Conservation (phyloP, 1,140 invertebrate species). For the Danaus plexippus region DNA sequence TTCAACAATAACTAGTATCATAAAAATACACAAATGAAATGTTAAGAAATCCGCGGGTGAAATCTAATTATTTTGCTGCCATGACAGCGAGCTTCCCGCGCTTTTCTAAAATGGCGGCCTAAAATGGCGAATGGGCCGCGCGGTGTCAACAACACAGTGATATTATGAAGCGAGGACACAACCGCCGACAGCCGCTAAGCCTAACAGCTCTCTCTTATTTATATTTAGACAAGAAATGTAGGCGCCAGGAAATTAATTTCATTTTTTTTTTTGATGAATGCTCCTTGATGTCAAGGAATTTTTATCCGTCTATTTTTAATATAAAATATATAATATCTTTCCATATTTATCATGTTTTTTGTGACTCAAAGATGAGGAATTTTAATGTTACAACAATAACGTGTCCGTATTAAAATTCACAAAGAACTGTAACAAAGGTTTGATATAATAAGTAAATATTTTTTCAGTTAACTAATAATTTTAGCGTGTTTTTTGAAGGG, state of each 20-base stretch:
- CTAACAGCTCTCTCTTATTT: conserved; percentile 57
- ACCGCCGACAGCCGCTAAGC: conserved; percentile 54
- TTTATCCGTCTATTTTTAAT: background rate
- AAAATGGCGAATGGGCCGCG: conserved; percentile 41
- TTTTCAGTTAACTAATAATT: no score
- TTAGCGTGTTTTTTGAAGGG: conserved; percentile 12
- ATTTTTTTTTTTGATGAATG: conserved; percentile 43
- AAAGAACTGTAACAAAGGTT: no score
- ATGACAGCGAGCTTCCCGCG: conserved; percentile 57
- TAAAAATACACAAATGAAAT: conserved; percentile 61
- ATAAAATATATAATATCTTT: no score
- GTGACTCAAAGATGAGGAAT: no score
- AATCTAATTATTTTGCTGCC: conserved; percentile 65
- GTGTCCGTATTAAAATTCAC: no score
- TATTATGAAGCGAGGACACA: conserved; percentile 54
- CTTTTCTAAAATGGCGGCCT: conserved; percentile 54
- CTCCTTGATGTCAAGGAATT: conserved; percentile 15
- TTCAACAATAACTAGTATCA: conserved; percentile 48
- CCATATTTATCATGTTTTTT: no score
- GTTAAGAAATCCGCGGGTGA: conserved; percentile 43
- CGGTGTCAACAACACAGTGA: conserved; percentile 52
- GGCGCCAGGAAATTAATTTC: conserved; percentile 47
- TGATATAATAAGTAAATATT: no score
- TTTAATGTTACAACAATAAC: no score
- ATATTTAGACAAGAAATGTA: conserved; percentile 53